Conservation (phyloP, 2,888 invertebrate genomes). For the Ormyrus thymus region DNA sequence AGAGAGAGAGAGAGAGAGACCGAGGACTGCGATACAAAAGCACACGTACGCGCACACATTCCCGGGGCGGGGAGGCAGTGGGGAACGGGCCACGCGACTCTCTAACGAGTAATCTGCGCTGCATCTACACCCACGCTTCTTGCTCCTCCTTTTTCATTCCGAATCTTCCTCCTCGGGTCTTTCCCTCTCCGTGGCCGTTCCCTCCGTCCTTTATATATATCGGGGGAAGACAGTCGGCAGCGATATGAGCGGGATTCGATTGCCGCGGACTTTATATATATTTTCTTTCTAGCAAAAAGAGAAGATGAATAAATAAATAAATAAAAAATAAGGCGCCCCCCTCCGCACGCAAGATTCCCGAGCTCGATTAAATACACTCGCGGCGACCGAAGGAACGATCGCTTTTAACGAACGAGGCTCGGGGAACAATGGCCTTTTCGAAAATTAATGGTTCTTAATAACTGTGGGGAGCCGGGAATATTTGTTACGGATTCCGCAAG, state of each 20-base stretch:
- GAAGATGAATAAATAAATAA: no score
- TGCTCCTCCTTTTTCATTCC: background rate
- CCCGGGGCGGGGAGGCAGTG: background rate
- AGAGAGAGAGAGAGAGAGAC: no score
- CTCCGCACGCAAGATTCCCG: constrained; percentile 21
- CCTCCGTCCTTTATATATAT: background rate
- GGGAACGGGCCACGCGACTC: constrained; percentile 47
- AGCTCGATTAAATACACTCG: background rate
- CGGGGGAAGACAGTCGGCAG: background rate
- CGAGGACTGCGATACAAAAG: no score
- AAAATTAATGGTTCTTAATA: constrained; percentile 50
- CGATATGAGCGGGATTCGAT: constrained; percentile 35
- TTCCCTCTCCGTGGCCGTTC: background rate
- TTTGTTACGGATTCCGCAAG: constrained; percentile 14
- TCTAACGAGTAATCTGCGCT: constrained; percentile 37
- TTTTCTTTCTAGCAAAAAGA: constrained; percentile 15
- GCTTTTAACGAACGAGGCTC: constrained; percentile 24
- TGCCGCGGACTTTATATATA: background rate
- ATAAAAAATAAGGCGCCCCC: background rate
- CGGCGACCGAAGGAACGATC: background rate
- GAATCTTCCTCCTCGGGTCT: background rate
- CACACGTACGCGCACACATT: background rate
- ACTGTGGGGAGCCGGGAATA: constrained; percentile 16
- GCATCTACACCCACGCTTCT: constrained; percentile 44
- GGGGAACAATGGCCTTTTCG: constrained; percentile 42